Evolutionary conservation across 1,140 invertebrate species (phyloP), one percentile per base, ranked within the genome.

Genomic region (Pseudomyrmex cubaensis): DNA sequence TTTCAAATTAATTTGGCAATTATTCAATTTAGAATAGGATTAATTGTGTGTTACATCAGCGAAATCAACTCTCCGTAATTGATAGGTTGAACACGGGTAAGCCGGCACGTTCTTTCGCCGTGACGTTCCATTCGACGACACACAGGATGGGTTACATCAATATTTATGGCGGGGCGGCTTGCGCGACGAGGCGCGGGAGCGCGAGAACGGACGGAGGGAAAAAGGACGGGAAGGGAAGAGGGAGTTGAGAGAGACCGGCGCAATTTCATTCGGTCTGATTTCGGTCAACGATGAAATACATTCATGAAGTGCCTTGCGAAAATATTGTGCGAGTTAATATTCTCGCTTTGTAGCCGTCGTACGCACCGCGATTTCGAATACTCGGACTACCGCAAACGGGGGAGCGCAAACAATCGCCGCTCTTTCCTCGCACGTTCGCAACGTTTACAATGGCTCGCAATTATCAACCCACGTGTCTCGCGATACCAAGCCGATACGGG

Each of bases 101-200:
- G 35, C 70, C 66, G 54, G 12, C 66, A 72, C 56, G 20, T 72
- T 70, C 54, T 72, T 80, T 59, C 15, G 22, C 4, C 44, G n/a
- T 72, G 67, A 54, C 50, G 59, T 74, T 87, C 70, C 74, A 67
- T 77, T 87, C 67, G 66, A 83, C 54, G 25, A 25, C 15, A 75
- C 61, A 62, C 15, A 82, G 67, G 76, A 86, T 73, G 80, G 35
- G 5, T 87, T 73, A 76, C 73, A 69, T 82, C 66, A 82, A 87
- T 87, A 87, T 86, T 86, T 85, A 82, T 35, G 35, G 86, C 63
- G 73, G 59, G 75, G 57, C 50, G 50, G 85, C 59, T 87, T 84
- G 80, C 59, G 57, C 54, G 61, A 76, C 69, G 52, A 67, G 56
- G 63, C 10, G 57, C 61, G 64, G 59, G 46, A 44, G 12, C 9